Evolutionary conservation across 2,113 vertebrate species (phyloP).

Genomic region (Misgurnus mizolepis): DNA sequence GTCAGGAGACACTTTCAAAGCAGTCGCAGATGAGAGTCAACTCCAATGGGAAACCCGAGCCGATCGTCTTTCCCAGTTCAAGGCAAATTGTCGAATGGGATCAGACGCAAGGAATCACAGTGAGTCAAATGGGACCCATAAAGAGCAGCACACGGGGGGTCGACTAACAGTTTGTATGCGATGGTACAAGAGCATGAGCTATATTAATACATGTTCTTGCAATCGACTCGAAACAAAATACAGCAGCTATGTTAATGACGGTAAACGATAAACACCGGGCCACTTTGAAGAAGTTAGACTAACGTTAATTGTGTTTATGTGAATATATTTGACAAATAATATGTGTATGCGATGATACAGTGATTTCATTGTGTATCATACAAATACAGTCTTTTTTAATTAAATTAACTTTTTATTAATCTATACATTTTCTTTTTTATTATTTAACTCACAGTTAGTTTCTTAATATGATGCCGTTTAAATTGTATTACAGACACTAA

Average conservation of each 20-base stretch:
- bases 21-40: constrained; percentile 73
- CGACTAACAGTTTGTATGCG: constrained; percentile 62
- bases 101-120: constrained; percentile 67
- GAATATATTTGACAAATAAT: too few relatives aligned
- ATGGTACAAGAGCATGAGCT: constrained; percentile 45
- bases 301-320: too few relatives aligned
- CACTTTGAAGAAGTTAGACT: not conserved
- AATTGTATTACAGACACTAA: not conserved
- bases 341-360: too few relatives aligned
- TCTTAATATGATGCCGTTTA: too few relatives aligned
- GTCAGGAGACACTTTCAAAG: constrained; percentile 75
- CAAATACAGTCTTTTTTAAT: too few relatives aligned
- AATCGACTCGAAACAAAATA: not conserved
- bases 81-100: constrained; percentile 76
- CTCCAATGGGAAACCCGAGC: constrained; percentile 72
- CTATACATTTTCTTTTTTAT: too few relatives aligned
- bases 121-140: constrained; percentile 60
- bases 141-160: constrained; percentile 64
- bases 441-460: too few relatives aligned
- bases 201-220: constrained; percentile 48
- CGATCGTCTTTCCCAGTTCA: constrained; percentile 81
- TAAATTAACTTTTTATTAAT: too few relatives aligned
- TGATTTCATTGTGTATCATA: too few relatives aligned
- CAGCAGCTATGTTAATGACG: constrained; percentile 31
- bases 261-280: not conserved